phyloP scores from a whole-genome alignment of 35 echinoderm and acorn worm genomes.

The Hemicentrotus pulcherrimus region DNA sequence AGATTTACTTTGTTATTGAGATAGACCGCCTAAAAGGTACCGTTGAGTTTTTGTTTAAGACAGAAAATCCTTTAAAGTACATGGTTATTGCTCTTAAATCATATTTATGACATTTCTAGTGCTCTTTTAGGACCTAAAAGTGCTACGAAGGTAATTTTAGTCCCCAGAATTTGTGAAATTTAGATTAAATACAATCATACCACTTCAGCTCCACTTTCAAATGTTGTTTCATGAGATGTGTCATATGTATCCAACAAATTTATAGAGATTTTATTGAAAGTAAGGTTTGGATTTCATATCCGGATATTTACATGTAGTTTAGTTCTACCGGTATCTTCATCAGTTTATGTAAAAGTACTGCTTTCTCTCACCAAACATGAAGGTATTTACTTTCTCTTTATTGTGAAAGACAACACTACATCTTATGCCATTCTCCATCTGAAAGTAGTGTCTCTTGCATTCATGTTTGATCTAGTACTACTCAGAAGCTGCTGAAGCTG shows the following conservation, averaged over 20 bases:
- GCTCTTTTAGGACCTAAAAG: too few relatives aligned
- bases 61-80: too few relatives aligned
- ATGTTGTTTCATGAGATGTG: neutral
- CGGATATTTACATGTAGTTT: neutral
- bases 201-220: too few relatives aligned
- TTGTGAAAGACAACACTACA: neutral
- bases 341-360: neutral
- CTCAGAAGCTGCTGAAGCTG: conserved; percentile 78
- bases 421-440: neutral
- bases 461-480: conserved; percentile 65
- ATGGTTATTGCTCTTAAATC: too few relatives aligned
- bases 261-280: neutral
- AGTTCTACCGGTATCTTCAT: neutral
- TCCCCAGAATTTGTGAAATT: too few relatives aligned
- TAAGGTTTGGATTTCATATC: neutral
- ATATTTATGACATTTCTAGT: too few relatives aligned
- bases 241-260: too few relatives aligned
- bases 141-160: too few relatives aligned
- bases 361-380: neutral
- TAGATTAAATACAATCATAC: too few relatives aligned
- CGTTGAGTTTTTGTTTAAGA: too few relatives aligned
- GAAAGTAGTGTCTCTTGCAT: neutral
- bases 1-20: too few relatives aligned
- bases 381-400: neutral
- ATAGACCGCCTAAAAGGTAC: too few relatives aligned